phyloP scores from a whole-genome alignment of 2,888 invertebrate genomes.

The Bombylius major region DNA sequence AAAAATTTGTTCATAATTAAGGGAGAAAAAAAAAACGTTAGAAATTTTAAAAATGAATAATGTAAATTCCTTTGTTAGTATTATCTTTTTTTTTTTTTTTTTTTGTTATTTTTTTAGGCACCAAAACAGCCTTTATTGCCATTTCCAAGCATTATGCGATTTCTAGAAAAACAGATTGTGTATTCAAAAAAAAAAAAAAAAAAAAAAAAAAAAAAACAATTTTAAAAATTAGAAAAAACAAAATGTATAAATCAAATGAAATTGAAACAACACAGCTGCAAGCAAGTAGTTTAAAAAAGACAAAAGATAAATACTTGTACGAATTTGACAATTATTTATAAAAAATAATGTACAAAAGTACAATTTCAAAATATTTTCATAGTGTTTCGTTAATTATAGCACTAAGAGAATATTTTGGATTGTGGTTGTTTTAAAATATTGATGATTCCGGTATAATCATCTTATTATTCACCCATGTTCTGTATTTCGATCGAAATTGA shows the following conservation, averaged over 20 bases:
- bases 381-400: no score
- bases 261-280: slow-evolving; percentile 20
- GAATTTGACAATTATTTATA: no score
- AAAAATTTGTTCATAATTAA: neutral
- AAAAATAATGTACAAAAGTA: no score
- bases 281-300: slow-evolving; percentile 11
- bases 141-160: slow-evolving; percentile 46
- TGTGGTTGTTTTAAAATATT: no score
- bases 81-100: neutral
- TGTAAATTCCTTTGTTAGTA: no score
- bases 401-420: no score
- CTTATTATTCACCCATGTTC: no score
- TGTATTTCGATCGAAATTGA: no score
- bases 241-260: neutral
- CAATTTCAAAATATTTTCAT: no score
- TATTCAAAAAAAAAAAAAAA: slow-evolving; percentile 11
- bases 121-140: slow-evolving; percentile 55
- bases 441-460: no score
- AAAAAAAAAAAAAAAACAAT: slow-evolving; percentile 14
- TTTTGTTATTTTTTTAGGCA: slow-evolving; percentile 33
- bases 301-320: neutral
- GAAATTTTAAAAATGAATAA: no score
- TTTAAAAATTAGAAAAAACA: slow-evolving; percentile 16
- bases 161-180: neutral
- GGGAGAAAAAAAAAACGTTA: no score